Evolutionary conservation across 2,113 vertebrate species (phyloP).

Genomic region (Carassius gibelio): DNA sequence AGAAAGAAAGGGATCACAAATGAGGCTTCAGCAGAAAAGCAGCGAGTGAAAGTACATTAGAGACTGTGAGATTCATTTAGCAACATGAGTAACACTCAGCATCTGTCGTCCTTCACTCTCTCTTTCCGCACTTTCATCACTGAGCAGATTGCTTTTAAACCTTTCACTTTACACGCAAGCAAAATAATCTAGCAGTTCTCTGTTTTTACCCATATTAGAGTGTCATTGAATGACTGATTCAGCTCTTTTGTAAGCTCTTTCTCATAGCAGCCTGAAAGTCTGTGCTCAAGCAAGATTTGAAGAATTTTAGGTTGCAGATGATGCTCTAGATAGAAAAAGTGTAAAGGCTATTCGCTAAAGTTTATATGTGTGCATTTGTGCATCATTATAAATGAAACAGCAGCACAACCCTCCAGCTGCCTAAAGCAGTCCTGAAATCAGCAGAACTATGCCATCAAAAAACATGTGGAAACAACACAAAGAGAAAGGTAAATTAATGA

Average conservation of each 20-base stretch:
- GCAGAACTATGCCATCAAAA: constrained; percentile 18
- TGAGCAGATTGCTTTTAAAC: constrained; percentile 6
- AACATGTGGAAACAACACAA: not conserved
- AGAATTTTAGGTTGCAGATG: constrained; percentile 2
- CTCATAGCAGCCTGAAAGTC: not conserved
- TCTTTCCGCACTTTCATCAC: not conserved
- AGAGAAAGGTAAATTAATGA: not conserved
- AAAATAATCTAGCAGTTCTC: not conserved
- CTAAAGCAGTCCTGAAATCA: constrained; percentile 23
- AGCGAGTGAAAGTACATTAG: constrained; percentile 14
- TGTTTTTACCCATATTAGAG: constrained; percentile 9
- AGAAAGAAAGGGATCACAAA: not conserved
- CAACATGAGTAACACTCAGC: constrained; percentile 33
- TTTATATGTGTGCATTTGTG: constrained; percentile 33
- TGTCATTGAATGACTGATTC: constrained; percentile 6
- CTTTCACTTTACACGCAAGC: not conserved
- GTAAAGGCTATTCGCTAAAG: constrained; percentile 11
- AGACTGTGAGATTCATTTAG: constrained; percentile 22
- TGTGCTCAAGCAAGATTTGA: not conserved
- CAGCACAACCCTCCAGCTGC: constrained; percentile 24
- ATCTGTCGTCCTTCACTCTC: not conserved
- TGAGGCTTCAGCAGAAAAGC: not conserved
- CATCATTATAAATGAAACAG: constrained; percentile 41
- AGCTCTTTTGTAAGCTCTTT: constrained; percentile 12
- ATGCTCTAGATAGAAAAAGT: not conserved